phyloP scores from a whole-genome alignment of 2,888 invertebrate species.

The Rotaria magnacalcarata region DNA sequence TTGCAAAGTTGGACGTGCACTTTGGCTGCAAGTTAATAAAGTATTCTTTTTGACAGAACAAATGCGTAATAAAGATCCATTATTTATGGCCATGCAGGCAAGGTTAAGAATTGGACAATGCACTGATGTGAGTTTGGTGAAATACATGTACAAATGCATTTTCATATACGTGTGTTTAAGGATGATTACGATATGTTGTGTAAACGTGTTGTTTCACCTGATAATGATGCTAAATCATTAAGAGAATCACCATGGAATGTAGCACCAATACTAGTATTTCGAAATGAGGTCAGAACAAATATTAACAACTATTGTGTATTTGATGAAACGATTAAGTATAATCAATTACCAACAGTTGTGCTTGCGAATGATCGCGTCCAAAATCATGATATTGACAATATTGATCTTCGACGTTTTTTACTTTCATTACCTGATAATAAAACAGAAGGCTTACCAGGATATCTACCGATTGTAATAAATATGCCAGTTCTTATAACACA shows the following conservation, averaged over 20 bases:
- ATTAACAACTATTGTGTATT: background rate
- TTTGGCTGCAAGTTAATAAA: background rate
- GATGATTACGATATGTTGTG: no score
- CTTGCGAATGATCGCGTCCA: no score
- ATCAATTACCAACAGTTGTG: no score
- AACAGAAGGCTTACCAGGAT: background rate
- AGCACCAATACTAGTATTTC: background rate
- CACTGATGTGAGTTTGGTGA: no score
- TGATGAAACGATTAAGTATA: no score
- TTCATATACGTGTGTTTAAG: no score
- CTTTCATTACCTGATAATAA: background rate
- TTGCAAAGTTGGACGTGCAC: background rate
- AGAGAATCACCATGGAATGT: background rate
- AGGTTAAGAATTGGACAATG: background rate
- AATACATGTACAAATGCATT: no score
- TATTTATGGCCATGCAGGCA: background rate
- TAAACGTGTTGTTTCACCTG: background rate
- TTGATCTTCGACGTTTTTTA: no score
- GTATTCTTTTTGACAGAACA: background rate
- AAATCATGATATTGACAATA: background rate
- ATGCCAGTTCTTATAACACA: background rate
- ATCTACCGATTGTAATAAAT: background rate
- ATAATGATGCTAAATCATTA: background rate
- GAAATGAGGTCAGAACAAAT: background rate
- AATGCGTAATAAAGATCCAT: background rate